Base-by-base conservation (phyloP, 2,113 vertebrate genomes). In the Aplodontia rufa region DNA sequence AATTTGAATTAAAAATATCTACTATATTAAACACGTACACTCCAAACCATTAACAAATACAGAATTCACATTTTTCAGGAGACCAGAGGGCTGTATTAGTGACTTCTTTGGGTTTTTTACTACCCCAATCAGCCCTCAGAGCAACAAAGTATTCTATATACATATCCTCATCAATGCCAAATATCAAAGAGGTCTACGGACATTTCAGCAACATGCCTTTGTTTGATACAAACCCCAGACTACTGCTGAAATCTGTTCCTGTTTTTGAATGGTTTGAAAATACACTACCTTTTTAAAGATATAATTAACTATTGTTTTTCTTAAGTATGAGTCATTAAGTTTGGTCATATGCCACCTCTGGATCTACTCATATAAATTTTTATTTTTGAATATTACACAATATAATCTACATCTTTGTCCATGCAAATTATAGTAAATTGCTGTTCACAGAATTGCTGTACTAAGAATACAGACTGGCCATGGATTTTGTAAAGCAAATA, bases 221-320 rank as follows among this genome's bases (percentile, higher is more conserved):
- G 47, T 95, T 97, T 47, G 76, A 95, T 96, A 97, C 87, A 98
- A 97, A 97, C 86, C 90, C 71, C 97, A 98, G 94, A 97, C 97
- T 97, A 97, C 85, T 84, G 92, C 68, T 87, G 64, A 91, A 84
- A 49, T 66, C 87, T 96, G 89, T 94, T 84, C 80, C 20, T 95
- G 82, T 92, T 96, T 94, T 96, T 74, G 47, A 87, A 88, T 97
- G 95, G 93, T 94, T 97, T 62, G 81, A 93, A 97, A 97, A 98
- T 84, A 98, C 81, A 91, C 68, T 96, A 89, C 74, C 90, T 97
- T 98, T 97, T 87, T 92, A 97, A 97, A 95, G 97, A 86, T 96
- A 60, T 93, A 98, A 97, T 98, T 96, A 98, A 93, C 32, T 69
- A 83, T 96, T 98, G 96, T 97, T 98, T 98, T 98, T 97, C 96